Base-by-base conservation (phyloP, 2,797 vertebrate species). In the Rhincodon typus region DNA sequence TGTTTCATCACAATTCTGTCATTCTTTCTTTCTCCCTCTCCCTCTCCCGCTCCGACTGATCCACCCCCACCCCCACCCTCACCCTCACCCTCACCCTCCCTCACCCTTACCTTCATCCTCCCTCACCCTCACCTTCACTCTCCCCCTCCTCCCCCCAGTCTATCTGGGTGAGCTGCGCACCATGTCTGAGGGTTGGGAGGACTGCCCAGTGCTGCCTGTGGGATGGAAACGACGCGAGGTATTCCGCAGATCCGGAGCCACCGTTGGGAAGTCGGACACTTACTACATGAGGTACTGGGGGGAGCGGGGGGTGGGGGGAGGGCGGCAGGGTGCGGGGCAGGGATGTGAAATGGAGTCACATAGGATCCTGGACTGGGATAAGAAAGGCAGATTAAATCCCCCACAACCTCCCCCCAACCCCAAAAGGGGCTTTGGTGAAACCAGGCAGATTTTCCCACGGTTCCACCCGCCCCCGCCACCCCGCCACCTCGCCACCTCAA, bases 251-350 rank as follows among this genome's bases (percentile, higher is more conserved):
- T 98, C 98, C 2, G 98, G 98, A 27, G 97, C 96, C 13, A 98
- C 98, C 95, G 96, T 98, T n/a, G 98, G 98, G 67, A 98, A 98
- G 94, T 98, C 97, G 88, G 98, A 99, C 96, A 98, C 98, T 0
- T 99, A 99, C 96, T 99, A 99, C 95, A 96, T 98, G 95, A 98
- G 98, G 99, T 99, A 98, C n/a, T n/a, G n/a, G n/a, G n/a, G n/a
- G n/a, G n/a, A n/a, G n/a, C n/a, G n/a, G n/a, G n/a, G n/a, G n/a
- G n/a, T n/a, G n/a, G n/a, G n/a, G n/a, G n/a, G n/a, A n/a, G n/a
- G n/a, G n/a, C n/a, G n/a, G n/a, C n/a, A n/a, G 95, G 72, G 88
- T 23, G 4, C 0, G 69, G 19, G 17, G 82, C 23, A 87, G 42
- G 46, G 34, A 34, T 67, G n/a, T n/a, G n/a, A n/a, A n/a, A n/a